Conservation (phyloP, 2,113 vertebrate genomes). For the Mus pahari region DNA sequence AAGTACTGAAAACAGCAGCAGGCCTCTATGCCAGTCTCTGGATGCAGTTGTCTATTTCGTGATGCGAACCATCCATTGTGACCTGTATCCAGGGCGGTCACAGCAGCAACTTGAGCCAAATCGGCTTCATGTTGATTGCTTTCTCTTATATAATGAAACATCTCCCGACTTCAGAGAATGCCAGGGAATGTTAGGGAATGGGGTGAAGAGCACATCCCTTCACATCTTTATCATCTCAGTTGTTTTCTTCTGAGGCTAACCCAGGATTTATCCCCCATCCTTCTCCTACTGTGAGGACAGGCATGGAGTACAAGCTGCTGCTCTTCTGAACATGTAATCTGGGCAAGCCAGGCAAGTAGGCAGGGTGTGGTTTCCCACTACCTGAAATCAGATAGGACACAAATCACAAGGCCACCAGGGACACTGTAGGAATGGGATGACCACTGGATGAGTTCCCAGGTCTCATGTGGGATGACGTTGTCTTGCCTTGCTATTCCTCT, state of each 20-base stretch:
- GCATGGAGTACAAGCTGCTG: too few species aligned
- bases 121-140: neutral
- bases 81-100: neutral
- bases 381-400: neutral
- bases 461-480: neutral
- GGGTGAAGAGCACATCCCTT: neutral
- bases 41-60: neutral
- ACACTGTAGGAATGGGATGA: accelerated
- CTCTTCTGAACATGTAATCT: neutral
- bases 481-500: neutral
- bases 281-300: neutral
- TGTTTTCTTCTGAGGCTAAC: neutral
- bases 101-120: neutral
- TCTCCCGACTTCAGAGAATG: neutral
- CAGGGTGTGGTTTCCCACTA: neutral
- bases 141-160: neutral
- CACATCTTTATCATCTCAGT: neutral
- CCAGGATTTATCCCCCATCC: neutral
- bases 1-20: neutral
- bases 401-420: too few species aligned
- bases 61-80: neutral
- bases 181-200: neutral
- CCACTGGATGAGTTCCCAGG: accelerated
- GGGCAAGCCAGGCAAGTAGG: neutral
- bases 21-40: neutral